Base-by-base conservation (phyloP, 1,140 invertebrate genomes). In the Macrotrachela quadricornifera region DNA sequence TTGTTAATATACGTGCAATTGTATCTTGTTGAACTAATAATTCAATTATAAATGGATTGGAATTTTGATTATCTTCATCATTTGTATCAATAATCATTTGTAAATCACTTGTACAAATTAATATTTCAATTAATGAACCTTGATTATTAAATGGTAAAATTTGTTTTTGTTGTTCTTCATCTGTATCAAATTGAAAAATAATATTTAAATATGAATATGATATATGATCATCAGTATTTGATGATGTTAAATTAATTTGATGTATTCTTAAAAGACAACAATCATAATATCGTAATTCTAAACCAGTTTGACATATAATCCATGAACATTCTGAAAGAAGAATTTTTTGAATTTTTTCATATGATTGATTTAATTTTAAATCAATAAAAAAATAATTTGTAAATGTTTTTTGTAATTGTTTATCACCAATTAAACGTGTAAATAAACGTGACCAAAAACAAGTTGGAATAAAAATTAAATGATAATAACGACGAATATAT, bases 261-360 rank as follows among this genome's bases (percentile, higher is more conserved):
- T 83, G 80, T 58, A 92, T 73, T 38, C 80, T 74, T 54, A 91
- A 75, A n/a, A 92, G 68, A 0, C 79, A 76, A 1, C 83, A 78
- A 38, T 80, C 78, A 0, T 83, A 77, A 61, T 85, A 82, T 43
- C 79, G 76, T 2, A 96, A 71, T 60, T 88, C 82, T 56, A 94
- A 73, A 0, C 91, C 91, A 0, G 84, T 86, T 66, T 91, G 85
- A 91, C 91, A 96, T 6, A 92, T 77, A 51, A 82, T 75, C 90
- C 90, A 96, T 62, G 18, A 16, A 13, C 45, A 13, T 18, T 46
- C 18, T 2, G 15, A 4, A n/a, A 18, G 18, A 46, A 16, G 18
- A 46, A n/a, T 46, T 3, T 46, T 16, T 16, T 46, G 3, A 16
- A 13, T n/a, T 16, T 46, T 13, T 3, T n/a, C 12, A 18, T 13